These are phyloP conservation scores for Conchocele bisecta DNA, from an alignment of 2,888 invertebrate species.

Conservation along the genomic window DNA sequence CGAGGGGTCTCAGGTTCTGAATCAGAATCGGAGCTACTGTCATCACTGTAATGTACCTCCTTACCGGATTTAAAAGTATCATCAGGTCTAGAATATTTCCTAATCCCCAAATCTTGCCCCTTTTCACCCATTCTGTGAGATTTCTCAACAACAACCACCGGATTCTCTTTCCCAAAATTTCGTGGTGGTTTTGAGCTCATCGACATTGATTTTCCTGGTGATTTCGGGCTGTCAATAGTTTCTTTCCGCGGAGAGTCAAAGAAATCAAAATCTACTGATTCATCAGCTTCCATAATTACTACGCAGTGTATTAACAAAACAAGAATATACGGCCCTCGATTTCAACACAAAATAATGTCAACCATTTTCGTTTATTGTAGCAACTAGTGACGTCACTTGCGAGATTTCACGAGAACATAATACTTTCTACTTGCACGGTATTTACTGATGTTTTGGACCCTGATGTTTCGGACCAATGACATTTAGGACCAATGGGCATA, in stretches of 20 bases:
- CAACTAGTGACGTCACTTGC: slow-evolving; percentile 69
- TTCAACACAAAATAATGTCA: too few relatives aligned
- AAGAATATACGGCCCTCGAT: too few relatives aligned
- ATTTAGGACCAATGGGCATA: too few relatives aligned
- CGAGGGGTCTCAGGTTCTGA: slow-evolving; percentile 42
- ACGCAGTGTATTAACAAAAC: slow-evolving; percentile 68
- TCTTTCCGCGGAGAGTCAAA: slow-evolving; percentile 65
- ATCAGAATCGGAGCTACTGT: slow-evolving; percentile 24
- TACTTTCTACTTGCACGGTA: too few relatives aligned
- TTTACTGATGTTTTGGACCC: too few relatives aligned
- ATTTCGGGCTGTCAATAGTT: slow-evolving; percentile 21
- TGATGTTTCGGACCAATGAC: too few relatives aligned
- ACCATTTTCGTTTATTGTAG: slow-evolving; percentile 67
- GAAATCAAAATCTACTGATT: slow-evolving; percentile 74
- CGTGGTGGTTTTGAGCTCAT: slow-evolving; percentile 13
- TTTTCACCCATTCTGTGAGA: too few relatives aligned
- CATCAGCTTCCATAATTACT: slow-evolving; percentile 25
- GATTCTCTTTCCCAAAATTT: not conserved
- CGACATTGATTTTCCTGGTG: slow-evolving; percentile 7
- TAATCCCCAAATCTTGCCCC: too few relatives aligned
- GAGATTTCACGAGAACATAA: slow-evolving; percentile 48
- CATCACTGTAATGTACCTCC: slow-evolving; percentile 39
- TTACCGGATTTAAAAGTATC: too few relatives aligned
- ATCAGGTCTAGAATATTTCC: too few relatives aligned
- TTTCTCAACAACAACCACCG: too few relatives aligned